Conservation (phyloP, 64 coral and sea anemone genomes). For the Pocillopora damicornis region DNA sequence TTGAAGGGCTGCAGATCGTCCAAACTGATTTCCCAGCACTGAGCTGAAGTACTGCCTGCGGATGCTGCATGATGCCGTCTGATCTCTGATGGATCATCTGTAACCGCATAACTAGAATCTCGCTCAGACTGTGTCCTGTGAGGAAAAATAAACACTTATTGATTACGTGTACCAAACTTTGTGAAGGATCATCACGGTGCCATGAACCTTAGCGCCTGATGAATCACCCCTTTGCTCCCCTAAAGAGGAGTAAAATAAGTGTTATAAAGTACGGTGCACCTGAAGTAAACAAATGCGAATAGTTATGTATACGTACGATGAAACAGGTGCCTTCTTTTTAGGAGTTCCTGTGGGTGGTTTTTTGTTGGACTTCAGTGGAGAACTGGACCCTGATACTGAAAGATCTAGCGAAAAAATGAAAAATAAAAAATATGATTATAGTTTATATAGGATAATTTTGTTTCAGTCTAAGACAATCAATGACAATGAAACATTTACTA, state of each 20-base stretch:
- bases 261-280: too few species aligned
- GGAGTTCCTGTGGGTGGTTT: slow-evolving; percentile 50
- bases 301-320: slow-evolving; percentile 56
- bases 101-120: slow-evolving; percentile 66
- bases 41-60: slow-evolving; percentile 44
- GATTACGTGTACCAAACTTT: too few species aligned
- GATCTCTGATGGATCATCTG: slow-evolving; percentile 75
- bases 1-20: slow-evolving; percentile 76
- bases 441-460: background rate
- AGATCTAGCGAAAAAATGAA: slow-evolving; percentile 20
- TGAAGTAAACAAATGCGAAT: too few species aligned
- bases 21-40: slow-evolving; percentile 83
- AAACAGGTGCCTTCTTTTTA: slow-evolving; percentile 68
- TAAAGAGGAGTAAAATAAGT: too few species aligned
- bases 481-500: background rate
- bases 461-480: background rate
- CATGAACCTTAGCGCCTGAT: too few species aligned
- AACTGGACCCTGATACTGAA: slow-evolving; percentile 77
- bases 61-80: slow-evolving; percentile 56
- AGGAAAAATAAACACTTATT: background rate
- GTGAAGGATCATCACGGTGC: too few species aligned
- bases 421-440: background rate
- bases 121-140: slow-evolving; percentile 68
- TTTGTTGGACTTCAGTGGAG: slow-evolving; percentile 40
- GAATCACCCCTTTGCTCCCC: too few species aligned